A percentile compares a stretch with the other conserved stretches of the same genome.
Evolutionary conservation across 1,140 invertebrate species (phyloP).

Genomic region (Atta texana): DNA sequence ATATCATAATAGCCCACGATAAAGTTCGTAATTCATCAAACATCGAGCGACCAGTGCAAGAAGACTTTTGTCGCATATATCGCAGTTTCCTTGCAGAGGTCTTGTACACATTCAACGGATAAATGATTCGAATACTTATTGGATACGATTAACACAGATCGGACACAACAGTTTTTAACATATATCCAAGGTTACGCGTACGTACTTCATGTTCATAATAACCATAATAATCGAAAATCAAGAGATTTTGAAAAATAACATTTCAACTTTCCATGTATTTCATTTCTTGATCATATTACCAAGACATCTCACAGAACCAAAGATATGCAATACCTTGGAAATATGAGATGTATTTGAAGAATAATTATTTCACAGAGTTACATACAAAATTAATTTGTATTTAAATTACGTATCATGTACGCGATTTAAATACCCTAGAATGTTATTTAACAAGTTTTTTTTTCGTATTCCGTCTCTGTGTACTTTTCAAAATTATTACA

Average conservation of each 20-base stretch:
- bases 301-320: conserved; percentile 21
- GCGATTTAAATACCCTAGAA: background rate
- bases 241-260: conserved; percentile 2
- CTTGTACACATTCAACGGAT: conserved; percentile 67
- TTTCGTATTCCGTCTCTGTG: background rate
- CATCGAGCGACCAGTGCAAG: conserved; percentile 48
- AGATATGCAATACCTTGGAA: conserved; percentile 3
- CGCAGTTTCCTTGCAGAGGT: conserved; percentile 59
- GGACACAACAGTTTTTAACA: conserved; percentile 26
- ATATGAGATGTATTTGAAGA: conserved; percentile 18
- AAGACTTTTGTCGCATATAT: conserved; percentile 23
- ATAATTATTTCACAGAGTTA: conserved; percentile 15
- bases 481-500: conserved; percentile 11
- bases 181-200: conserved; percentile 42
- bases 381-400: conserved; percentile 42
- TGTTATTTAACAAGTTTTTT: background rate
- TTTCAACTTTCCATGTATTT: background rate
- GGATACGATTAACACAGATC: conserved; percentile 63
- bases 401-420: conserved; percentile 17
- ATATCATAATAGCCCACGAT: conserved; percentile 46
- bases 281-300: background rate
- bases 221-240: conserved; percentile 14
- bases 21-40: conserved; percentile 47
- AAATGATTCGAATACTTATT: conserved; percentile 64
- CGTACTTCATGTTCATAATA: conserved; percentile 27